phyloP scores from a whole-genome alignment of 2,113 vertebrate genomes.

The Melanerpes formicivorus region DNA sequence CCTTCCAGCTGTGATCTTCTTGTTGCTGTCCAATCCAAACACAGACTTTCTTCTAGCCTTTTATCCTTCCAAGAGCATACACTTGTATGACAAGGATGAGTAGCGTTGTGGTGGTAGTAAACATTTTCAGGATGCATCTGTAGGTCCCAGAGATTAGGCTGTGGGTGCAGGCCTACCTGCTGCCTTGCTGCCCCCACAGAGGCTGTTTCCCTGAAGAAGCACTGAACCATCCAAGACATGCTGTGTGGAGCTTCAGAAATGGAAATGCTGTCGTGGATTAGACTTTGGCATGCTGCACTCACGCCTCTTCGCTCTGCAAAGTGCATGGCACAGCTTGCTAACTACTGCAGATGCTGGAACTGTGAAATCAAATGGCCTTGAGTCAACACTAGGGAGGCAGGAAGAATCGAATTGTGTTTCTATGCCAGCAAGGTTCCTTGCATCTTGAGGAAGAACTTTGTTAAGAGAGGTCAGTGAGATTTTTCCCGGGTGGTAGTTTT shows the following conservation, averaged over 20 bases:
- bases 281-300: not conserved
- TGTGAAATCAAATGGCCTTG: constrained; percentile 41
- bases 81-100: not conserved
- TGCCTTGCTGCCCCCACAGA: accelerated
- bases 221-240: not conserved
- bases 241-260: not conserved
- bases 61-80: not conserved
- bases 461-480: not conserved
- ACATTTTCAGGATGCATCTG: not conserved
- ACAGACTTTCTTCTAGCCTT: not conserved
- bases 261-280: not conserved
- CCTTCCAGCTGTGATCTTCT: not conserved
- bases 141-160: not conserved
- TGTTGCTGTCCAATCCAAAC: constrained; percentile 3
- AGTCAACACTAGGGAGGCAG: constrained; percentile 16
- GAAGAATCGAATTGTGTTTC: constrained; percentile 18
- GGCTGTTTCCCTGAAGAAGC: not conserved
- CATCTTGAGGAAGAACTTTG: constrained; percentile 1
- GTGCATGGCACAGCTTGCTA: not conserved
- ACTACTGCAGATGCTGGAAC: constrained; percentile 9
- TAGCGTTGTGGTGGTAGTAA: not conserved
- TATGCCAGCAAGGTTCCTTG: not conserved
- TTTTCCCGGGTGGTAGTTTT: not conserved
- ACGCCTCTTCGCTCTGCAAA: not conserved
- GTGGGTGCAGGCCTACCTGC: not conserved